These are phyloP conservation scores for Chrysotoxum bicinctum DNA, from an alignment of 2,888 invertebrate genomes.

Conservation along the genomic window DNA sequence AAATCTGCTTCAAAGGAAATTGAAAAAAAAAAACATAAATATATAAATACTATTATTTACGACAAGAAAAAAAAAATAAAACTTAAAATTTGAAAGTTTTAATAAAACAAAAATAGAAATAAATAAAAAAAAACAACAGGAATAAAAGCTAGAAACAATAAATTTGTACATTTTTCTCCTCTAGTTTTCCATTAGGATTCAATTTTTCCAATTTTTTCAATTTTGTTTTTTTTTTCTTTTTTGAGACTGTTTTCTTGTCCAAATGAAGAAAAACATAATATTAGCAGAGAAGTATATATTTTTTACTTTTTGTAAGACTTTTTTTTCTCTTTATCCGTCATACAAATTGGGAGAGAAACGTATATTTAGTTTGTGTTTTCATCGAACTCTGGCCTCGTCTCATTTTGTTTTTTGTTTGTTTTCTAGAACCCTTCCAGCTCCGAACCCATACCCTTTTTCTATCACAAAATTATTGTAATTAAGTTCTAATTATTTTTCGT, in stretches of 20 bases:
- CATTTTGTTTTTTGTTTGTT: constrained; percentile 25
- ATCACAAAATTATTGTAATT: constrained; percentile 47
- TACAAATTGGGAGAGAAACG: constrained; percentile 8
- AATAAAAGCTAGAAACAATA: constrained; percentile 60
- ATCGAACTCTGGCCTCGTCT: constrained; percentile 45
- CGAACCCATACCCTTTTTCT: constrained; percentile 35
- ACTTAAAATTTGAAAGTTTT: constrained; percentile 65
- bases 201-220: constrained; percentile 11
- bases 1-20: constrained; percentile 57
- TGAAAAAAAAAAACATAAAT: constrained; percentile 51
- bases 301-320: constrained; percentile 21
- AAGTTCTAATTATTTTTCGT: constrained; percentile 42
- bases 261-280: background rate
- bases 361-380: constrained; percentile 13
- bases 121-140: constrained; percentile 36
- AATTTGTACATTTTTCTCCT: constrained; percentile 61
- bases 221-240: background rate
- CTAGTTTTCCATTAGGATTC: constrained; percentile 32
- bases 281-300: constrained; percentile 21
- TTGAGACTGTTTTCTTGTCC: constrained; percentile 2
- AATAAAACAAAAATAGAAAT: constrained; percentile 49
- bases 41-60: constrained; percentile 71
- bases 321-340: constrained; percentile 14
- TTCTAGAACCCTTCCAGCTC: constrained; percentile 26
- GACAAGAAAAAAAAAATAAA: constrained; percentile 56